These are phyloP conservation scores for Meganola albula DNA, from an alignment of 2,888 invertebrate species.

Conservation along the genomic window DNA sequence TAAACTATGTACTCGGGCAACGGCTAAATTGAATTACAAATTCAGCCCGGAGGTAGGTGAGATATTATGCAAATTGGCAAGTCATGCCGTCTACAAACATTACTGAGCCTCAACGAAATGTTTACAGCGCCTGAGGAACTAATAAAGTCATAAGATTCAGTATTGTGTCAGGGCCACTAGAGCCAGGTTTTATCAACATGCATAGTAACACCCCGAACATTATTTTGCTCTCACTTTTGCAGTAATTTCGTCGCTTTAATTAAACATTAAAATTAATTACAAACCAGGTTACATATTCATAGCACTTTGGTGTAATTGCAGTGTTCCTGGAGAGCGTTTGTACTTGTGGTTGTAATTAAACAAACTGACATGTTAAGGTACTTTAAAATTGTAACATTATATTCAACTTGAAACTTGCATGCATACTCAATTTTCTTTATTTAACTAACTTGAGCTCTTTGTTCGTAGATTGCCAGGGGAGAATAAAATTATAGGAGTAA, in stretches of 20 bases:
- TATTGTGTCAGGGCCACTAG: background rate
- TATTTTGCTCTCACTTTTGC: constrained; percentile 5
- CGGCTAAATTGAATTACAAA: constrained; percentile 52
- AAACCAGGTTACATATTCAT: no score
- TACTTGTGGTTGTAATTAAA: no score
- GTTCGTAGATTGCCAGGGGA: no score
- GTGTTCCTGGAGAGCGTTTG: no score
- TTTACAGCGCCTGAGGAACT: constrained; percentile 18
- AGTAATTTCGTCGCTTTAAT: constrained; percentile 12
- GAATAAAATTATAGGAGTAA: no score
- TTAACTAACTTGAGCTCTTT: no score
- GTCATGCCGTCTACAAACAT: constrained; percentile 32
- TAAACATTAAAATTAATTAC: background rate
- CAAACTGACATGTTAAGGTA: no score
- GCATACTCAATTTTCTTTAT: no score
- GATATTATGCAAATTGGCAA: constrained; percentile 48
- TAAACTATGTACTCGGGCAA: constrained; percentile 38
- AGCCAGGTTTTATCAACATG: background rate
- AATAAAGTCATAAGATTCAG: constrained; percentile 14
- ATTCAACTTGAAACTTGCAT: no score
- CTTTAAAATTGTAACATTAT: no score
- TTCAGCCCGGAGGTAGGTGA: constrained; percentile 39
- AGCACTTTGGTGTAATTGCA: no score
- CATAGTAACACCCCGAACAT: background rate
- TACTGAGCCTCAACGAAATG: constrained; percentile 22